Percentiles rank a stretch among this genome's conserved stretches.
Evolutionary conservation across 2,797 vertebrate species (phyloP).

Genomic region (Tadarida brasiliensis): DNA sequence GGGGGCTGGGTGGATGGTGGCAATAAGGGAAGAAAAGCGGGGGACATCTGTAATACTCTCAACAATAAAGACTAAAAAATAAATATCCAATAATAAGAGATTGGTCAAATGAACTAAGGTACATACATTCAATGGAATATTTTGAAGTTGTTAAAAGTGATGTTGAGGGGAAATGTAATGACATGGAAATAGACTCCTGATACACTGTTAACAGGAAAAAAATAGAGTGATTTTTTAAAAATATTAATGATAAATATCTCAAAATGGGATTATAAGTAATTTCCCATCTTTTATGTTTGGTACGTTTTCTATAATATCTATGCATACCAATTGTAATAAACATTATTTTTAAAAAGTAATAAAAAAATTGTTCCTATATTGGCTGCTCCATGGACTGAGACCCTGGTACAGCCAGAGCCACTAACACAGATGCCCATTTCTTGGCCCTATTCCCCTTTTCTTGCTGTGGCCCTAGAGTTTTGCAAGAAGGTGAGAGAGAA

Average conservation of each 20-base stretch:
- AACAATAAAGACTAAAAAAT: too few species aligned
- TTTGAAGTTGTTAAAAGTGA: not conserved
- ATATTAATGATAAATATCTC: not conserved
- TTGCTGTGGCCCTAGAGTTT: not conserved
- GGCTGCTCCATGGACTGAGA: not conserved
- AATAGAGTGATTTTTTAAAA: not conserved
- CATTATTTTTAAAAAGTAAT: not conserved
- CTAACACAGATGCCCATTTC: not conserved
- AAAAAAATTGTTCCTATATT: not conserved
- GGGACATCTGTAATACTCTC: too few species aligned
- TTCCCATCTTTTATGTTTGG: not conserved
- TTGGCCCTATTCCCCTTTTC: not conserved
- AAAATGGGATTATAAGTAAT: not conserved
- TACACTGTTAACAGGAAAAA: not conserved
- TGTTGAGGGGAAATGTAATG: not conserved
- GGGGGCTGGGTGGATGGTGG: too few species aligned
- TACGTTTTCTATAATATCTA: not conserved
- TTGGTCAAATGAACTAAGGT: not conserved
- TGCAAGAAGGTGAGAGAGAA: not conserved
- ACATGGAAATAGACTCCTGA: not conserved
- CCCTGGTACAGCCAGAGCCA: not conserved
- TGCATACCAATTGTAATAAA: not conserved
- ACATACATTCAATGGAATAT: not conserved
- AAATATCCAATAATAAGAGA: not conserved
- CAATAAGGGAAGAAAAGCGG: too few species aligned